Base-by-base conservation (phyloP, 64 coral and sea anemone species). In the Dendrophyllia cribrosa region DNA sequence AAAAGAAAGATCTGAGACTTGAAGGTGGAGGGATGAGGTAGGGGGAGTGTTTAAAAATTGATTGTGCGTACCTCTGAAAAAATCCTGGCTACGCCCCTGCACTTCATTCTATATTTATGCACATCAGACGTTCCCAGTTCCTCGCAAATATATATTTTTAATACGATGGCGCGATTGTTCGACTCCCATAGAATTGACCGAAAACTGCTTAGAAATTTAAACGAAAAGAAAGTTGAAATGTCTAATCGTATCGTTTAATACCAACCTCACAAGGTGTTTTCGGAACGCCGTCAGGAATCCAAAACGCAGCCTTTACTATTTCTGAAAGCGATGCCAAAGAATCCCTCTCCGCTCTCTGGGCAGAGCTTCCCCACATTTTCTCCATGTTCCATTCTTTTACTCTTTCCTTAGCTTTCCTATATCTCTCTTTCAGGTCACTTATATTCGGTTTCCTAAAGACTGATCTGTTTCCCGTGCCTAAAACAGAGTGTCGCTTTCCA, bases 261-360 rank as follows among this genome's bases (percentile, higher is more conserved):
- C 45, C 22, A 9, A 79, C 88, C 59, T 89, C 88, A 70, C 88
- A 89, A 49, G 88, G 43, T 13, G 88, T 89, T 22, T 16, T 77
- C 0, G 52, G 55, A 62, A 76, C 76, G 16, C 59, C 88, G 23
- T 89, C 75, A 7, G 74, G 56, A 13, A 89, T 89, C 16, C 88
- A 59, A 66, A 66, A 89, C 72, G 75, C 50, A 0, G 88, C 88
- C 3, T 56, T 70, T 5, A 69, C 63, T 4, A 89, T 67, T 25
- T 77, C 63, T 13, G 88, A 78, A 59, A 89, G 59, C 8, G 25
- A 61, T 62, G n/a, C 23, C 70, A 14, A 26, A 19, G 20, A 49
- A 12, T 23, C 43, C 23, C 20, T 76, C 22, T 10, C 24, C 11
- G 24, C 51, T 47, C 86, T 46, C 20, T 65, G 9, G 10, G 60